Evolutionary conservation across 2,888 invertebrate species (phyloP).

Genomic region (Lithosia quadra): DNA sequence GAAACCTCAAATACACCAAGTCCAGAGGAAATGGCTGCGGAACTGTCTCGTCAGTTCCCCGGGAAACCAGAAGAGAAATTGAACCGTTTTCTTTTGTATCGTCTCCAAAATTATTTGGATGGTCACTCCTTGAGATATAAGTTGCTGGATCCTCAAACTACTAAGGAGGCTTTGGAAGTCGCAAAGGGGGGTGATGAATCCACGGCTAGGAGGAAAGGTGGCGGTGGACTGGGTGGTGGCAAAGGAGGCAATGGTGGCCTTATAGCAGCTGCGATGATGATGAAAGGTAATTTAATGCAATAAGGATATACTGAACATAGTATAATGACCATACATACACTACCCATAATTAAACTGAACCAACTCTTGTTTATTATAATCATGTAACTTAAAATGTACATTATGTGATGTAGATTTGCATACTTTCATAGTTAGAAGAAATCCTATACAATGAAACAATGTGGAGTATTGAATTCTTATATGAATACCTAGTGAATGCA

Average conservation of each 20-base stretch:
- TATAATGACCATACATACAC: too few relatives aligned
- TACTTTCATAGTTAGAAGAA: too few relatives aligned
- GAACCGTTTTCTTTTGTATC: conserved; percentile 90
- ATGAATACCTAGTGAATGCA: not conserved
- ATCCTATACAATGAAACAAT: too few relatives aligned
- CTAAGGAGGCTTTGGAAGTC: conserved; percentile 86
- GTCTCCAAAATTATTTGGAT: conserved; percentile 90
- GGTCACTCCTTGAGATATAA: conserved; percentile 91
- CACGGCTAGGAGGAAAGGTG: conserved; percentile 77
- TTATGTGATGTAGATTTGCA: too few relatives aligned
- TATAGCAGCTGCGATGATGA: conserved; percentile 88
- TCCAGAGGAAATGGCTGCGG: conserved; percentile 88
- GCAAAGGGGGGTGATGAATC: conserved; percentile 72
- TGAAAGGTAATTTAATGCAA: conserved; percentile 84
- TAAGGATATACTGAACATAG: not conserved
- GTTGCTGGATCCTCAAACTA: conserved; percentile 88
- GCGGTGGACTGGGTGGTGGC: conserved; percentile 74
- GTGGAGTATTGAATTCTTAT: too few relatives aligned
- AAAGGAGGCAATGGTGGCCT: conserved; percentile 79
- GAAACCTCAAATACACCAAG: conserved; percentile 74
- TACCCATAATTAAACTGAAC: too few relatives aligned
- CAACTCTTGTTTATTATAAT: too few relatives aligned
- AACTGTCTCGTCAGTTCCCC: conserved; percentile 92
- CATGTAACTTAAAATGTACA: too few relatives aligned
- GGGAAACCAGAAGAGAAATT: conserved; percentile 92